phyloP scores from a whole-genome alignment of 2,797 vertebrate species.

The Chloroceryle inda region DNA sequence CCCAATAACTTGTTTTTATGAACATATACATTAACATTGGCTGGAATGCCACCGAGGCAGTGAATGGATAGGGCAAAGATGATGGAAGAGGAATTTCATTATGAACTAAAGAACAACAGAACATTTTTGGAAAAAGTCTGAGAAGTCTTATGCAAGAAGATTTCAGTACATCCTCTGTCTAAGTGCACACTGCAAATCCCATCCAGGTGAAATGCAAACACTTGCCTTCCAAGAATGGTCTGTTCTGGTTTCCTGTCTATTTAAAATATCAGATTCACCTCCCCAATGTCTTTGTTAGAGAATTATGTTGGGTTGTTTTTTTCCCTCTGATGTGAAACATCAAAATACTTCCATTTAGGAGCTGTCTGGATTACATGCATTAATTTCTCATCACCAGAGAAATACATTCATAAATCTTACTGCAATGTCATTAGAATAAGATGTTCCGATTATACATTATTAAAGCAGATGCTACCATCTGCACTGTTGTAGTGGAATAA shows the following conservation, averaged over 20 bases:
- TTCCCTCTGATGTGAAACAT: neutral
- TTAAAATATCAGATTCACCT: neutral
- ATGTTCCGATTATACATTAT: neutral
- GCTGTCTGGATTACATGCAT: neutral
- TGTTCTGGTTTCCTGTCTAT: neutral
- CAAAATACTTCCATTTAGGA: neutral
- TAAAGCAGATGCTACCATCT: constrained; percentile 41
- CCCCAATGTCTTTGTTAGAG: neutral
- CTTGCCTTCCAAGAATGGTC: neutral
- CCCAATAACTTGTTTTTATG: neutral
- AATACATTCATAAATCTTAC: constrained; percentile 16
- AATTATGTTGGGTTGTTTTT: neutral
- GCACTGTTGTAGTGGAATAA: neutral
- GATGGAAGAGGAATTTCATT: neutral
- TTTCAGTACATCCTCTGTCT: neutral
- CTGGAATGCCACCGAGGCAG: neutral
- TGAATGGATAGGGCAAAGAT: neutral
- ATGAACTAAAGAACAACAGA: neutral
- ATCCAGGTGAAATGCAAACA: neutral
- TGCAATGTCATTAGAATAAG: neutral
- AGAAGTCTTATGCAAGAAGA: neutral
- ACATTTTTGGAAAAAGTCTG: neutral
- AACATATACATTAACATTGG: neutral
- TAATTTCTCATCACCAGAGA: constrained; percentile 2
- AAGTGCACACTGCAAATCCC: neutral